These are phyloP conservation scores for Leucopsar rothschildi DNA, from an alignment of 2,113 vertebrate species.

Conservation along the genomic window DNA sequence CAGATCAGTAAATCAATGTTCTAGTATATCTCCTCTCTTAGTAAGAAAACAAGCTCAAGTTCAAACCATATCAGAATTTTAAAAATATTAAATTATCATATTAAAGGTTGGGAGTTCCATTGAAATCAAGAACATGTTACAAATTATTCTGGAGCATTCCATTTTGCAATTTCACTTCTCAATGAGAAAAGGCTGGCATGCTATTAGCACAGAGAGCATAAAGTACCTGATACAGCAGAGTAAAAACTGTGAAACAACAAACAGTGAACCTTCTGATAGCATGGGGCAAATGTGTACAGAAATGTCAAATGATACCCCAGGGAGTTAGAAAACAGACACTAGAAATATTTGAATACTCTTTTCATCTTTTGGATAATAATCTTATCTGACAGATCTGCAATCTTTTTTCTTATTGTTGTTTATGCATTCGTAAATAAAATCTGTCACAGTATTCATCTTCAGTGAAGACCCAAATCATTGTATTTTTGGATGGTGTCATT, in stretches of 20 bases:
- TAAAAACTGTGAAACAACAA: not conserved
- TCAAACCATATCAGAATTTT: not conserved
- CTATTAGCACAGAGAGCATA: not conserved
- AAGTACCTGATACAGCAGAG: not conserved
- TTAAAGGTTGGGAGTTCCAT: not conserved
- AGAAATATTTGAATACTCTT: not conserved
- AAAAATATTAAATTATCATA: not conserved
- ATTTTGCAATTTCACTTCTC: not conserved
- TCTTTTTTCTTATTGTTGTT: not conserved
- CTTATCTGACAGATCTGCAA: not conserved
- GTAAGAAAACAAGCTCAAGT: not conserved
- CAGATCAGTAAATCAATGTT: not conserved
- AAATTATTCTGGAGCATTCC: not conserved
- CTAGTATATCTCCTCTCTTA: not conserved
- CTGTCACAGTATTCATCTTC: not conserved
- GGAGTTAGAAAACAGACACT: not conserved
- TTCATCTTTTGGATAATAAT: not conserved
- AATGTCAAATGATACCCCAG: not conserved
- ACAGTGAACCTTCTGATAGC: not conserved
- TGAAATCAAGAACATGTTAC: not conserved
- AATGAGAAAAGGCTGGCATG: not conserved
- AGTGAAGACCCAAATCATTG: not conserved
- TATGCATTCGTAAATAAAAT: not conserved
- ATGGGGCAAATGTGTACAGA: accelerated
- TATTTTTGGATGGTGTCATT: not conserved